Evolutionary conservation across 2,888 invertebrate species (phyloP).

Genomic region (Aporophyla nigra): DNA sequence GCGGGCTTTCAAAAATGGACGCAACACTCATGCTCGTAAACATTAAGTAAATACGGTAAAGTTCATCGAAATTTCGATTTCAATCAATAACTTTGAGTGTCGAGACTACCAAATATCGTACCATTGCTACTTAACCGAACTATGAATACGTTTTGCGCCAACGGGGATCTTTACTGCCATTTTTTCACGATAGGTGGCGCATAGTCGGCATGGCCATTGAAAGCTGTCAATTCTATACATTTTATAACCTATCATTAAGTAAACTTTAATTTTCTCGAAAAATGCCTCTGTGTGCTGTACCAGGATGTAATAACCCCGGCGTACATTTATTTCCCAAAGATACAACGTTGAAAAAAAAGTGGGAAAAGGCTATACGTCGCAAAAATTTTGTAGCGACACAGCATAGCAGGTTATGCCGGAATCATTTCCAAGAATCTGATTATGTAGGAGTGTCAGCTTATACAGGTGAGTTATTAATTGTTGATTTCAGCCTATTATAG

Average conservation of each 20-base stretch:
- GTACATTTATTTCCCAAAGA: conserved; percentile 1
- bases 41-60: too few species aligned
- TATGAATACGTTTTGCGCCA: too few species aligned
- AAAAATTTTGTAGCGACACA: too few species aligned
- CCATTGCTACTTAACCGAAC: too few species aligned
- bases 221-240: conserved; percentile 1
- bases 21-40: too few species aligned
- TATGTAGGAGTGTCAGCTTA: neutral
- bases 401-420: neutral
- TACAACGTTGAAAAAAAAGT: neutral
- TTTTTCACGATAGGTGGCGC: conserved; percentile 9
- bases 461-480: neutral
- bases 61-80: too few species aligned
- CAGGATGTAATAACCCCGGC: neutral
- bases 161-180: neutral
- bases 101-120: too few species aligned
- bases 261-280: neutral
- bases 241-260: too few species aligned
- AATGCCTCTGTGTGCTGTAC: neutral
- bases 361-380: neutral
- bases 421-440: neutral
- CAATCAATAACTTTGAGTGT: too few species aligned
- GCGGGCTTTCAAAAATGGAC: too few species aligned
- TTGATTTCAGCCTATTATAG: too few species aligned
- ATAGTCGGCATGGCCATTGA: neutral